Base-by-base conservation (phyloP, 23 tunicate species). In the Styela clava region DNA sequence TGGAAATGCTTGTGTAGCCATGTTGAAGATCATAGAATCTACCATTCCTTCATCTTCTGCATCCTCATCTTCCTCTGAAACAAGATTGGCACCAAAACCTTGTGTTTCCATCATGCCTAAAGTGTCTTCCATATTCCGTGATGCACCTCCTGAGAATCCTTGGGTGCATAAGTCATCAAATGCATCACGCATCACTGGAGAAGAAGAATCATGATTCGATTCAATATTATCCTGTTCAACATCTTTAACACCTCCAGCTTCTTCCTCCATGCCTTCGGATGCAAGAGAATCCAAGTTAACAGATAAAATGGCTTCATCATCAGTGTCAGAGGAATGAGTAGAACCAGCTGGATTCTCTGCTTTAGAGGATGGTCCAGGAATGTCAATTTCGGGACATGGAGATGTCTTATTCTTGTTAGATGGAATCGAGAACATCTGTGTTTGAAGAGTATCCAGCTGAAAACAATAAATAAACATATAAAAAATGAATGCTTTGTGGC, bases 111-210 rank as follows among this genome's bases (percentile, higher is more conserved):
- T 5, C 32, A 71, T 33, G 7, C 77, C 77, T 16, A 71, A 71
- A 27, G 77, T 71, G 64, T 76, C 64, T 76, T 76, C 67, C 64
- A 76, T 35, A 37, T 44, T 44, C 44, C 64, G 37, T n/a, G 64
- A 44, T 44, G 52, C 44, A 12, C 19, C 0, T 22, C 31, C 71
- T 26, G 64, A 33, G 44, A 44, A 76, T 1, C 62, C 65, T 24
- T 76, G 81, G 16, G 81, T 76, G 65, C 65, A 52, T 16, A 52
- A 23, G 37, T 76, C 81, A 76, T 44, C 81, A 44, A 76, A 76
- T 20, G 81, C 27, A 52, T 76, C 81, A 51, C 21, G 31, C 19
- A 0, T 24, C 16, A 29, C 24, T 67, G 71, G 16, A 67, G 71
- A 0, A 19, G 31, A 67, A 29, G 22, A 12, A 5, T 5, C 56